These are phyloP conservation scores for Amazonetta brasiliensis DNA, from an alignment of 2,797 vertebrate species.

Conservation along the genomic window DNA sequence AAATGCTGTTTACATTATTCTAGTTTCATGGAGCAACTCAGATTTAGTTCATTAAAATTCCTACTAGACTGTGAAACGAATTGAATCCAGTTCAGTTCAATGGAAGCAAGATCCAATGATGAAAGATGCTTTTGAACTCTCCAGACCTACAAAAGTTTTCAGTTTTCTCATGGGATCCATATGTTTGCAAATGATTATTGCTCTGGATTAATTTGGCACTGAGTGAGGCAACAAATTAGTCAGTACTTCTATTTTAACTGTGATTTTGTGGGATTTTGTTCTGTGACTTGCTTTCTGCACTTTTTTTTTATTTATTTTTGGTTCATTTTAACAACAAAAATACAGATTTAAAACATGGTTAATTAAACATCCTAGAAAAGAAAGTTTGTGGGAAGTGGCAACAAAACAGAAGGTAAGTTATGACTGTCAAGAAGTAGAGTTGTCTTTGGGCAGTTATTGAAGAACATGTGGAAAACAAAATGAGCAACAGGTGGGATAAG, in stretches of 20 bases:
- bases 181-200: conserved; percentile 12
- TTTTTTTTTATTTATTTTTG: background rate
- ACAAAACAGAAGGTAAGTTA: background rate
- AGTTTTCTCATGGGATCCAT: background rate
- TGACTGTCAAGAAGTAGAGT: background rate
- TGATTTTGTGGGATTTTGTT: background rate
- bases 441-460: background rate
- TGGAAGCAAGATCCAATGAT: background rate
- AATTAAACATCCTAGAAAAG: background rate
- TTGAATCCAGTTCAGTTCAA: background rate
- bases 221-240: background rate
- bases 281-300: background rate
- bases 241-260: background rate
- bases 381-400: rapidly evolving
- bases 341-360: background rate
- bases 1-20: background rate
- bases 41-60: conserved; percentile 34
- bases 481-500: background rate
- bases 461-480: background rate
- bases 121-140: conserved; percentile 4
- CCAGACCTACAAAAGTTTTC: background rate
- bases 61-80: background rate
- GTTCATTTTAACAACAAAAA: background rate
- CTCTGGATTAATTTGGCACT: background rate
- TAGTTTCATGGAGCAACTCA: background rate